A percentile compares a stretch with the other conserved stretches of the same genome.
These are phyloP conservation scores for Anguilla japonica DNA, from an alignment of 2,113 vertebrate species.

Conservation along the genomic window DNA sequence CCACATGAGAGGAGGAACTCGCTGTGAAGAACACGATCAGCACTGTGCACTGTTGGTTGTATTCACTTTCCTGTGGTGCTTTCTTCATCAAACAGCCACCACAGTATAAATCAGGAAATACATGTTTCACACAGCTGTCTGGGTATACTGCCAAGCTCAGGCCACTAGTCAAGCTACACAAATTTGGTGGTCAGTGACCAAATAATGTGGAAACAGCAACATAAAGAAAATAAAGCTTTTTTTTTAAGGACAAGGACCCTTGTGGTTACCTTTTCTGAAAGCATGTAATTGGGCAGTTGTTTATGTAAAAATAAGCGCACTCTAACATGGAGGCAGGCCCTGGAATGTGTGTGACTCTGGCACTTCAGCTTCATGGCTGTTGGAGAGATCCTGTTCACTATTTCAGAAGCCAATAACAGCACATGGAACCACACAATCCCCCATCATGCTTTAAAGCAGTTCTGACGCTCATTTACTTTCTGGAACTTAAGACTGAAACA, in stretches of 20 bases:
- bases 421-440: conserved; percentile 15
- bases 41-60: not conserved
- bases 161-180: not conserved
- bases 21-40: not conserved
- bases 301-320: not conserved
- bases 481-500: not conserved
- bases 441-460: conserved; percentile 30
- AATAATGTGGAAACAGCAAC: not conserved
- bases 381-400: conserved; percentile 28
- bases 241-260: not conserved
- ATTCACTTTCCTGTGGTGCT: not conserved
- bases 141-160: not conserved
- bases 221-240: not conserved
- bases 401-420: conserved; percentile 45
- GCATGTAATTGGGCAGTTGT: not conserved
- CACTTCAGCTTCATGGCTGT: not conserved
- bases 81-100: not conserved
- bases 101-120: not conserved
- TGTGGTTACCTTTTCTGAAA: not conserved
- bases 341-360: not conserved
- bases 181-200: not conserved
- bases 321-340: not conserved
- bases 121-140: not conserved
- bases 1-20: not conserved
- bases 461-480: not conserved